Base-by-base conservation (phyloP, 2,113 vertebrate genomes). In the Ophthalmolycus amberensis region DNA sequence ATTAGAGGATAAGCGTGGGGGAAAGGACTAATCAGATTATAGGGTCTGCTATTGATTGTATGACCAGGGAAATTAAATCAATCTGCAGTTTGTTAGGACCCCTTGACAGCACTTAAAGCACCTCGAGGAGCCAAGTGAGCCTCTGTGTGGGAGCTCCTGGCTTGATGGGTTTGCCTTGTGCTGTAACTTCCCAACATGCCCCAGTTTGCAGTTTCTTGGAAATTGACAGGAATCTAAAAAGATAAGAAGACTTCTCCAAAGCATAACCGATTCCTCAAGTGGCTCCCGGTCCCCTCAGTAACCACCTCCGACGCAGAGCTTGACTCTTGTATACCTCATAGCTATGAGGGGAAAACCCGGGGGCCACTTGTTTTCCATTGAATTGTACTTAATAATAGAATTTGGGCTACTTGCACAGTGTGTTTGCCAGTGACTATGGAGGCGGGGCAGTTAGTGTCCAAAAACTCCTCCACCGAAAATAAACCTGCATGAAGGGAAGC, bases 391-490 rank as follows among this genome's bases (percentile, higher is more conserved):
- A 72, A 92, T 90, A 69, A 74, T 82, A 86, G 91, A 89, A 93
- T 93, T 89, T 91, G 85, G 88, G 85, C 79, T 87, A 92, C 85
- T 93, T 82, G 83, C 79, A 86, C 83, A 79, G 82, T 87, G 89
- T 89, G 90, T 85, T 85, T 85, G 86, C 74, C 88, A 83, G 86
- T 80, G 89, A 91, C 80, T 92, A 38, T 70, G 89, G 94, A 93
- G 95, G 94, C 94, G 94, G 94, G 94, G 94, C 95, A 87, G 87
- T 60, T 82, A 77, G 74, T 90, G 92, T 93, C 93, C 90, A 87
- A 94, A 34, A 92, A 92, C 90, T 92, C 93, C 80, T 94, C 90
- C 90, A 93, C 90, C 89, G 91, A 95, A 94, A 95, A 94, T 91
- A 95, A 94, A 95, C 94, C 94, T 95, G 94, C 92, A 89, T 85